A percentile compares a stretch with the other conserved stretches of the same genome.
phyloP scores from a whole-genome alignment of 2,888 invertebrate genomes.

The Mesochorus sp. region DNA sequence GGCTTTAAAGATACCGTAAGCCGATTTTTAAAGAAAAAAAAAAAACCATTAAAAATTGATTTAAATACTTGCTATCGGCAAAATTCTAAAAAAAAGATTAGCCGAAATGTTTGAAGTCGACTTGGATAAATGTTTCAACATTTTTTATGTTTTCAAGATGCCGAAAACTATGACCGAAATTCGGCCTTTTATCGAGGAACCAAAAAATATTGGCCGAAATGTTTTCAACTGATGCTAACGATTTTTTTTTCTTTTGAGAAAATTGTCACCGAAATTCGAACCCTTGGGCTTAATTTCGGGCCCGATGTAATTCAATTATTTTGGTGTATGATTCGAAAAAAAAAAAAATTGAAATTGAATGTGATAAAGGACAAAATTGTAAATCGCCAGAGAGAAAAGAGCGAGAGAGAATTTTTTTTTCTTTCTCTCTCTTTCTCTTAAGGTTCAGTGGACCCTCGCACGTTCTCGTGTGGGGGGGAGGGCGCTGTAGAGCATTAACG shows the following conservation, averaged over 20 bases:
- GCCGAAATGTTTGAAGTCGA: no score
- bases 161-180: no score
- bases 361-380: conserved; percentile 62
- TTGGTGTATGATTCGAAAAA: no score
- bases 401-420: not conserved
- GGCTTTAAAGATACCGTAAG: conserved; percentile 9
- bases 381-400: conserved; percentile 43
- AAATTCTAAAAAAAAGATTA: no score
- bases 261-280: conserved; percentile 62
- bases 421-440: not conserved
- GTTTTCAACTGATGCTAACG: no score
- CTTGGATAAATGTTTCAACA: not conserved
- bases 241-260: not conserved
- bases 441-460: conserved; percentile 24
- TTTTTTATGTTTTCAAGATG: not conserved
- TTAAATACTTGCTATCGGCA: no score
- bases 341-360: conserved; percentile 25
- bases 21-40: no score
- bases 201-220: no score
- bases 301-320: no score
- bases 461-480: not conserved
- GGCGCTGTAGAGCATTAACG: conserved; percentile 7
- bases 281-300: no score
- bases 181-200: not conserved
- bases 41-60: no score